These are phyloP conservation scores for Linnaemya tessellans DNA, from an alignment of 2,888 invertebrate genomes.

Conservation along the genomic window DNA sequence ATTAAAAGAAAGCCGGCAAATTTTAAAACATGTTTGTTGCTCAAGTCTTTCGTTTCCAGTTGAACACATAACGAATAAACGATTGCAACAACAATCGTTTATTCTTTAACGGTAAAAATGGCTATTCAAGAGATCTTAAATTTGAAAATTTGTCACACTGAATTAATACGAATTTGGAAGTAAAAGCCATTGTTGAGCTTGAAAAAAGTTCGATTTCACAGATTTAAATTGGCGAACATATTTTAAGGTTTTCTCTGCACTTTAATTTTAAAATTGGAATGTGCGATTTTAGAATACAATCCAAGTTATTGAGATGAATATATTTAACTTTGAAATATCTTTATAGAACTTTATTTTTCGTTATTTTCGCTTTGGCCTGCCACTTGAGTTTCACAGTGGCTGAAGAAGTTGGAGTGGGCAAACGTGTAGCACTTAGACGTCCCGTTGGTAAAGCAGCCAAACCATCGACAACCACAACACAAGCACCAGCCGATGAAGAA, in stretches of 20 bases:
- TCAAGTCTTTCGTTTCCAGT: constrained; percentile 67
- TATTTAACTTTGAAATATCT: not conserved
- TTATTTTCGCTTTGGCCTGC: constrained; percentile 77
- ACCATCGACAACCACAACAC: constrained; percentile 79
- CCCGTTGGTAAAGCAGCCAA: constrained; percentile 78
- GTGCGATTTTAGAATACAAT: too few species aligned
- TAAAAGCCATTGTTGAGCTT: too few species aligned
- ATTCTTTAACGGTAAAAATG: too few species aligned
- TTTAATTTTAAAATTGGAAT: too few species aligned
- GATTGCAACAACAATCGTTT: not conserved
- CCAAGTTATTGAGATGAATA: not conserved
- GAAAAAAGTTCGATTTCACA: too few species aligned
- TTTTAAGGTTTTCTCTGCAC: too few species aligned
- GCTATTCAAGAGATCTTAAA: too few species aligned
- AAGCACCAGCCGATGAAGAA: constrained; percentile 78
- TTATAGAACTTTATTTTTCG: constrained; percentile 78
- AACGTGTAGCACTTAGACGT: constrained; percentile 79
- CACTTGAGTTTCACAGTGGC: constrained; percentile 76
- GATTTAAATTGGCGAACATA: too few species aligned
- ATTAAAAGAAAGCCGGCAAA: constrained; percentile 34
- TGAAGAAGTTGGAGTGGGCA: constrained; percentile 75
- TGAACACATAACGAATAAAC: not conserved
- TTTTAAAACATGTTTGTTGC: constrained; percentile 19
- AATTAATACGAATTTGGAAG: too few species aligned
- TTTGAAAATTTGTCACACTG: too few species aligned